These are phyloP conservation scores for Ferrisia virgata DNA, from an alignment of 2,888 invertebrate genomes.

Conservation along the genomic window DNA sequence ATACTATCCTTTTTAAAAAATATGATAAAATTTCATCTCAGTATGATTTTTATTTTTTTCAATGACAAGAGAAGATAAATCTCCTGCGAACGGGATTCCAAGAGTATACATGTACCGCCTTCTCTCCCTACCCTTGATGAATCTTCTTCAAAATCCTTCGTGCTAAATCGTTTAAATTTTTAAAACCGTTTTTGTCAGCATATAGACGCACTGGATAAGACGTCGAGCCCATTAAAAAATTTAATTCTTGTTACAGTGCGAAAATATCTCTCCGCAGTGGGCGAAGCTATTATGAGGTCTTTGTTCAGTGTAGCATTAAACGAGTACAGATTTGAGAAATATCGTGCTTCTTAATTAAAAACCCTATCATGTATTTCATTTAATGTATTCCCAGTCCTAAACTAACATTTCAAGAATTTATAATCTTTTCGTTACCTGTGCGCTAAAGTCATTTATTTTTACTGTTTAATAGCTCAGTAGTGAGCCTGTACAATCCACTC, in stretches of 20 bases:
- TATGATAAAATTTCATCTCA: too few relatives aligned
- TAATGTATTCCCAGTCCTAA: not conserved
- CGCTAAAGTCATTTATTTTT: not conserved
- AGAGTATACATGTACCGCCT: too few relatives aligned
- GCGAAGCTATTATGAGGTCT: not conserved
- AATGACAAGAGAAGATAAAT: too few relatives aligned
- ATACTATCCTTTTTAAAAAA: too few relatives aligned
- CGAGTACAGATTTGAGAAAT: not conserved
- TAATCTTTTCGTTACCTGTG: not conserved
- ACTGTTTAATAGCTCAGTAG: not conserved
- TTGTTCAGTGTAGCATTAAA: not conserved
- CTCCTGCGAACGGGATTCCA: too few relatives aligned
- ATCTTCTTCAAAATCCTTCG: too few relatives aligned
- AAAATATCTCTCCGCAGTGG: not conserved
- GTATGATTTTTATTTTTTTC: too few relatives aligned
- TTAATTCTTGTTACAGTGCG: not conserved
- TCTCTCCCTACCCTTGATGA: too few relatives aligned
- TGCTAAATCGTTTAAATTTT: too few relatives aligned
- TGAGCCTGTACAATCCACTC: not conserved
- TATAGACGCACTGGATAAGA: too few relatives aligned
- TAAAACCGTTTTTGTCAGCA: too few relatives aligned
- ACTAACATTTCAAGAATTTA: not conserved
- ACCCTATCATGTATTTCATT: not conserved
- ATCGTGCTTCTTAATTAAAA: conserved; percentile 14
- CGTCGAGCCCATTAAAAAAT: not conserved